Conservation (phyloP, 2,113 vertebrate species). For the Montifringilla adamsi region DNA sequence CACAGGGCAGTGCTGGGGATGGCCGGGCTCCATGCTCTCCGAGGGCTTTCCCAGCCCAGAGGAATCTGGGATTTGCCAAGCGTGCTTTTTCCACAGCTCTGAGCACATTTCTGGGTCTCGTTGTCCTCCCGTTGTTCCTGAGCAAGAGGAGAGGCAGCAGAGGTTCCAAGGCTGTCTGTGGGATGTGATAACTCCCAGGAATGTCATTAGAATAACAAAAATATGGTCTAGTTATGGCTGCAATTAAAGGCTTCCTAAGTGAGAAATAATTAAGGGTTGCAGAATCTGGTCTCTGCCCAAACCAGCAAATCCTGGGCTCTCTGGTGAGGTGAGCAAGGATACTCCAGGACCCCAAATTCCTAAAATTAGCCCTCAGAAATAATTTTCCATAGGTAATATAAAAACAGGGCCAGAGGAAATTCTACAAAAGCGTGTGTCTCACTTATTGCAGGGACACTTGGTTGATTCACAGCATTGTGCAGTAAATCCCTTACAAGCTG, state of each 20-base stretch:
- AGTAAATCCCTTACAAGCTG: neutral
- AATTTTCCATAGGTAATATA: fast-evolving
- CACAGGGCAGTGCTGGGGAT: fast-evolving
- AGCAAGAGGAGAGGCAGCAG: neutral
- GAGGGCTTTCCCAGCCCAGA: neutral
- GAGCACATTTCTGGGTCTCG: fast-evolving
- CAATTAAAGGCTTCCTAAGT: slow-evolving; percentile 4
- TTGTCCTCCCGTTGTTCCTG: neutral
- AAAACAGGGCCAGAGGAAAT: too few species aligned
- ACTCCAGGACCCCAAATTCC: neutral
- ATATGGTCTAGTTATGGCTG: neutral
- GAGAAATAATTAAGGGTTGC: neutral
- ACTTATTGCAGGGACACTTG: fast-evolving
- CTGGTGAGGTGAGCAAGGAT: too few species aligned
- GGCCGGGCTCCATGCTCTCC: fast-evolving
- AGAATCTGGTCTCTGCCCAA: neutral
- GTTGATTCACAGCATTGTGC: fast-evolving
- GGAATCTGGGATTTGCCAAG: neutral
- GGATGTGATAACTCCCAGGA: neutral
- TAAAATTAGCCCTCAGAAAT: fast-evolving
- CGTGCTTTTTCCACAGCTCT: fast-evolving
- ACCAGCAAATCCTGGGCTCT: neutral
- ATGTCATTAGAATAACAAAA: slow-evolving; percentile 40
- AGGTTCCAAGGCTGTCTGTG: neutral
- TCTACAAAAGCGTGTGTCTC: fast-evolving